phyloP scores from a whole-genome alignment of 2,113 vertebrate species.

The Epinephelus fuscoguttatus region DNA sequence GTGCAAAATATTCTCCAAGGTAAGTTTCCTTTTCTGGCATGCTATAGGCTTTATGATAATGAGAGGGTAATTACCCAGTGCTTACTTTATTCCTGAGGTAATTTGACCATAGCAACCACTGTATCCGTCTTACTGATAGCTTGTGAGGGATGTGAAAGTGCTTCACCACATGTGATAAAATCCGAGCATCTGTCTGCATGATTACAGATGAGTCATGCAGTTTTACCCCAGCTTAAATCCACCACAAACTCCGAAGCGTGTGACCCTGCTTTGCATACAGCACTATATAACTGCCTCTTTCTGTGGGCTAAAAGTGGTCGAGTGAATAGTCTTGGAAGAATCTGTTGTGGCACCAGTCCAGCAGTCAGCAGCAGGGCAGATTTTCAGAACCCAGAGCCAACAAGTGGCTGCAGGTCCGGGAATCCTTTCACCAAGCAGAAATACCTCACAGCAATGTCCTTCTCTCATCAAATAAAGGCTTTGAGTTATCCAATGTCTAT shows the following conservation, averaged over 20 bases:
- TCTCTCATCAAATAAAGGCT: conserved; percentile 14
- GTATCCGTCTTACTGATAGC: background rate
- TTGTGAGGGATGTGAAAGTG: background rate
- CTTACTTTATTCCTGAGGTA: conserved; percentile 5
- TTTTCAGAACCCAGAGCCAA: conserved; percentile 4
- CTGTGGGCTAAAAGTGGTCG: background rate
- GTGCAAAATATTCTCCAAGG: conserved; percentile 10
- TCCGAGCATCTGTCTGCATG: conserved; percentile 21
- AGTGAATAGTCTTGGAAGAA: background rate
- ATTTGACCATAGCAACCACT: conserved; percentile 1
- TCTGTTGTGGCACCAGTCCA: conserved; percentile 25
- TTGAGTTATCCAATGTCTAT: background rate
- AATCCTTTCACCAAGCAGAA: conserved; percentile 1
- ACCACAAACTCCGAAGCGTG: background rate
- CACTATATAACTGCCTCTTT: conserved; percentile 14
- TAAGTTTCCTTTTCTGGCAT: background rate
- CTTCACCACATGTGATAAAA: conserved; percentile 17
- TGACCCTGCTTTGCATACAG: conserved; percentile 37
- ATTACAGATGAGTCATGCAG: conserved; percentile 46
- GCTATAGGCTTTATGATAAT: conserved; percentile 12
- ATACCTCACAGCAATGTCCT: background rate
- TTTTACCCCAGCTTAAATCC: conserved; percentile 20
- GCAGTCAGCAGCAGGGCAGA: background rate
- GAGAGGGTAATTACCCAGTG: conserved; percentile 6
- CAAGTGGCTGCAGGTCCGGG: background rate